These are phyloP conservation scores for Apteryx owenii DNA, from an alignment of 2,113 vertebrate genomes.

Conservation along the genomic window DNA sequence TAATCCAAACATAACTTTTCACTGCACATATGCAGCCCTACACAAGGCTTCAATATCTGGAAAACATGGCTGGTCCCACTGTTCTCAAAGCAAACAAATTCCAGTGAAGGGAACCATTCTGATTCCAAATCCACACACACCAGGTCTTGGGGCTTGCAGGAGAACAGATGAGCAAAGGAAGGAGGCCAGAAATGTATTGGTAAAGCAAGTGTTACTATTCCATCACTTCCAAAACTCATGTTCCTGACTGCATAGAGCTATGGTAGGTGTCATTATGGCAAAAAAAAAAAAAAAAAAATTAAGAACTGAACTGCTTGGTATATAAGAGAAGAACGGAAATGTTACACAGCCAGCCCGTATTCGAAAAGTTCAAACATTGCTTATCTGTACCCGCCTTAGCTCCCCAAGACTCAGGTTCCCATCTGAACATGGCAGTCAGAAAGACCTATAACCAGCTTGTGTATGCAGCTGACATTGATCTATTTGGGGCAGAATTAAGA, in stretches of 20 bases:
- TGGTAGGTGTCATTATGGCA: not conserved
- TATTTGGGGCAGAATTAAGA: not conserved
- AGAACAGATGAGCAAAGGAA: not conserved
- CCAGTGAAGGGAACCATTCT: not conserved
- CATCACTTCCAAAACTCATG: not conserved
- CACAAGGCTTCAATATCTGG: not conserved
- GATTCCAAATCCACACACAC: not conserved
- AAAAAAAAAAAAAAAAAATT: not conserved
- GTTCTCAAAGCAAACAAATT: not conserved
- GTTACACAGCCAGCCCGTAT: not conserved
- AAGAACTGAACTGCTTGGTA: not conserved
- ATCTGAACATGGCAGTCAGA: not conserved
- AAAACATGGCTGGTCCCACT: not conserved
- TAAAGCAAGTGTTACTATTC: not conserved
- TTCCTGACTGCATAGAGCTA: not conserved
- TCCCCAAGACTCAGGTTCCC: not conserved
- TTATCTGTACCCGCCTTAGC: not conserved
- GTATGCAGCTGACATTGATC: not conserved
- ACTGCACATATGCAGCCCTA: not conserved
- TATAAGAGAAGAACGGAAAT: not conserved
- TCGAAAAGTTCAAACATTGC: not conserved
- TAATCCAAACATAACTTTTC: not conserved
- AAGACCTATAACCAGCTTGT: not conserved
- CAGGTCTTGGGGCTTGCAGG: not conserved
- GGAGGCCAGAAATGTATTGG: not conserved